Evolutionary conservation across 1,140 invertebrate species (phyloP).

Genomic region (Procambarus clarkii): DNA sequence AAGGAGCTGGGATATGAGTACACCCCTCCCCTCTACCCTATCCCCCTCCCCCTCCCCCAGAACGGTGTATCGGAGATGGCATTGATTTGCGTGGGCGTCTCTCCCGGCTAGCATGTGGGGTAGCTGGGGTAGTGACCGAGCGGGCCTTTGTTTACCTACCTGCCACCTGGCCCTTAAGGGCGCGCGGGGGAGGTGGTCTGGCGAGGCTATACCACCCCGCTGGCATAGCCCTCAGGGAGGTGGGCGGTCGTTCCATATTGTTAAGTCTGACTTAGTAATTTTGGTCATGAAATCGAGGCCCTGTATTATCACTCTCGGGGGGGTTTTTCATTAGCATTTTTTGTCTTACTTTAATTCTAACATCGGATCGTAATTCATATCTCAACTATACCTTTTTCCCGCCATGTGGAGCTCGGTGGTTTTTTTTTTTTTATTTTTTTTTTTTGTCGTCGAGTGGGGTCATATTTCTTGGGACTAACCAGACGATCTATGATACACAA

Average conservation of each 20-base stretch:
- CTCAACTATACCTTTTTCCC: not conserved
- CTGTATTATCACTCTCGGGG: not conserved
- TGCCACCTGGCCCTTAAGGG: no score
- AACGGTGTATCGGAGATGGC: not conserved
- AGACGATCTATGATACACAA: not conserved
- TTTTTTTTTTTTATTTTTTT: not conserved
- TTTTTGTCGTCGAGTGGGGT: not conserved
- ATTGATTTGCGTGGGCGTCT: not conserved
- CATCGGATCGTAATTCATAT: not conserved
- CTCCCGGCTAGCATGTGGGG: not conserved
- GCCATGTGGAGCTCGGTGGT: not conserved
- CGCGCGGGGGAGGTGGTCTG: not conserved
- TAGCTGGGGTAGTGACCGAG: not conserved
- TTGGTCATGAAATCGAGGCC: not conserved
- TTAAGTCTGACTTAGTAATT: not conserved
- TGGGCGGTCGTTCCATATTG: not conserved
- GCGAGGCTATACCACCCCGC: not conserved
- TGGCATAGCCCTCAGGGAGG: not conserved
- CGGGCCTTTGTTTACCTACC: not conserved
- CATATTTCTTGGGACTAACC: not conserved
- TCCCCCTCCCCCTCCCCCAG: no score
- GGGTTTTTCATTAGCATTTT: slow-evolving; percentile 6
- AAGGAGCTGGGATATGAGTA: no score
- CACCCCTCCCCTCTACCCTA: no score
- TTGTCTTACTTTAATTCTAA: not conserved